Percentiles rank a stretch among this genome's conserved stretches.
Evolutionary conservation across 2,888 invertebrate genomes (phyloP).

Genomic region (Eilema griseolum): DNA sequence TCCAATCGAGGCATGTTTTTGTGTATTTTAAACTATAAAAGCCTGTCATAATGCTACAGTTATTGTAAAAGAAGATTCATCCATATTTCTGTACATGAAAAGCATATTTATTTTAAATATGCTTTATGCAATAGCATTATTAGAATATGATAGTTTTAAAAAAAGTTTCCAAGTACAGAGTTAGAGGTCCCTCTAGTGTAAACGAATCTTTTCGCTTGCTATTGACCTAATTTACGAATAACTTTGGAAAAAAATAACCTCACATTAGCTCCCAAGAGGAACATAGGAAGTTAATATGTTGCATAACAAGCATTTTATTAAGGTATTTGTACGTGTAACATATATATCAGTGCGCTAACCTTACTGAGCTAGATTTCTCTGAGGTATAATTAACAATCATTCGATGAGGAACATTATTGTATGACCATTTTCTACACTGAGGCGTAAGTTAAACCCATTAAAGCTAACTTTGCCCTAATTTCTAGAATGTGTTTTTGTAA

Average conservation of each 20-base stretch:
- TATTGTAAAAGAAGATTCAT: no score
- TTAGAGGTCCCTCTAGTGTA: no score
- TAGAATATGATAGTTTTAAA: no score
- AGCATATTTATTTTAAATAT: no score
- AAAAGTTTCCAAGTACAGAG: no score
- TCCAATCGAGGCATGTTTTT: no score
- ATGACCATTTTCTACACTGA: neutral
- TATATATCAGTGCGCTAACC: neutral
- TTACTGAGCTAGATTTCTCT: neutral
- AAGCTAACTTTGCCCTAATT: no score
- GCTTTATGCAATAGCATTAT: no score
- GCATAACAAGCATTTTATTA: neutral
- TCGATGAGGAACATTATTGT: neutral
- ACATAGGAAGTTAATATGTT: neutral
- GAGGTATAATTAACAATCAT: neutral
- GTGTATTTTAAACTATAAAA: no score
- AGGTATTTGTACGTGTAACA: no score
- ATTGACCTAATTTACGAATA: neutral
- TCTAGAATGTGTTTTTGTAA: neutral
- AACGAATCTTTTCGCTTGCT: neutral
- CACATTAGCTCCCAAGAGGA: neutral
- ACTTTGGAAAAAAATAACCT: neutral
- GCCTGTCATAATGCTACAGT: no score
- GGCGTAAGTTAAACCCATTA: neutral
- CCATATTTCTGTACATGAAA: no score